A percentile compares a stretch with the other conserved stretches of the same genome.
Conservation (phyloP, 2,888 invertebrate genomes). For the Acleris emargana region DNA sequence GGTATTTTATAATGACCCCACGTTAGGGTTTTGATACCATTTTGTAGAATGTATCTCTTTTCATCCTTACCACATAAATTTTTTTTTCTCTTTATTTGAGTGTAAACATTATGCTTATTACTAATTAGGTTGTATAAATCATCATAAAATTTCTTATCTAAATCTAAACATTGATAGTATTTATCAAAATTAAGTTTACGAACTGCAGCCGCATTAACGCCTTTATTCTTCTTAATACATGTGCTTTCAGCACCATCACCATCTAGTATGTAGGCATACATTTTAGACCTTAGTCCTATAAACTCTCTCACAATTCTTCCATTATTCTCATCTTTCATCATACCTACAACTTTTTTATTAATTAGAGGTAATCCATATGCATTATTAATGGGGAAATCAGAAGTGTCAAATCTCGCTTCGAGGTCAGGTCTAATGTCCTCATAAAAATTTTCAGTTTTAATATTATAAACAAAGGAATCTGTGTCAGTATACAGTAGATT, state of each 20-base stretch:
- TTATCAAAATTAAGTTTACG: no score
- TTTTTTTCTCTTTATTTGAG: constrained; percentile 24
- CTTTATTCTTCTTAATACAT: neutral
- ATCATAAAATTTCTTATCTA: neutral
- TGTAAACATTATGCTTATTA: constrained; percentile 28
- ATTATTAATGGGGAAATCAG: no score
- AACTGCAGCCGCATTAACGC: no score
- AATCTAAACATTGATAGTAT: no score
- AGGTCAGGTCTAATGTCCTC: no score
- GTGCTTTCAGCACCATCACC: constrained; percentile 10
- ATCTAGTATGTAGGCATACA: constrained; percentile 32
- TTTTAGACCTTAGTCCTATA: constrained; percentile 2
- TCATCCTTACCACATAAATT: constrained; percentile 33
- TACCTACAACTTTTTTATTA: constrained; percentile 40
- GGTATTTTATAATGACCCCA: no score
- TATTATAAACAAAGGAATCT: no score
- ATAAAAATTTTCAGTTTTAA: no score
- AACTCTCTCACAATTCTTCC: constrained; percentile 39
- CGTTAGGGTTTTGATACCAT: no score
- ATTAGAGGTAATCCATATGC: constrained; percentile 15
- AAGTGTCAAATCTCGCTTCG: no score
- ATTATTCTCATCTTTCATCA: constrained; percentile 41
- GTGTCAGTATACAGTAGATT: no score
- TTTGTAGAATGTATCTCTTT: constrained; percentile 22
- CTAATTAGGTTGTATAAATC: constrained; percentile 28